Evolutionary conservation across 2,888 invertebrate species (phyloP).

Genomic region (Brachypterus glaber): DNA sequence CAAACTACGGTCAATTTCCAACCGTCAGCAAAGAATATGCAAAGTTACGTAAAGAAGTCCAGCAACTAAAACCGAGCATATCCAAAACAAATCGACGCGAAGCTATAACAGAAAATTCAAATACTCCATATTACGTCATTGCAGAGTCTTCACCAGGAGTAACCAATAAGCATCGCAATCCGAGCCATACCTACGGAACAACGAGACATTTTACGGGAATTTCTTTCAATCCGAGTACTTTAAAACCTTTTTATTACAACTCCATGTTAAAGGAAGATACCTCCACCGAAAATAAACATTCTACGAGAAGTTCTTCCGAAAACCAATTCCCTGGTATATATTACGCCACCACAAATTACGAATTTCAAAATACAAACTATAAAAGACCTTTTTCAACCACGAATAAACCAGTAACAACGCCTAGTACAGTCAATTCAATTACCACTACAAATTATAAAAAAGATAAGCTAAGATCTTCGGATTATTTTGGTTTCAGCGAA

Average conservation of each 20-base stretch:
- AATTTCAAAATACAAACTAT: slow-evolving; percentile 22
- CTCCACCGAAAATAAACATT: slow-evolving; percentile 16
- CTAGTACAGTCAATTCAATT: slow-evolving; percentile 6
- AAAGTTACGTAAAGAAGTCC: slow-evolving; percentile 43
- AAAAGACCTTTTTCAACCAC: slow-evolving; percentile 21
- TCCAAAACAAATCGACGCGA: too few relatives aligned
- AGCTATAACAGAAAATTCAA: slow-evolving; percentile 12
- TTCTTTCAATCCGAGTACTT: slow-evolving; percentile 25
- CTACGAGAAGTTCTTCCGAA: slow-evolving; percentile 18
- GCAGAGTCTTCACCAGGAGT: slow-evolving; percentile 26
- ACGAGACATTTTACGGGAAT: slow-evolving; percentile 29
- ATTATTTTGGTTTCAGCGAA: slow-evolving; percentile 20
- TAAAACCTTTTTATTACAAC: slow-evolving; percentile 23
- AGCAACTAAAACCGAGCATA: slow-evolving; percentile 13
- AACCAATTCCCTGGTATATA: slow-evolving; percentile 18
- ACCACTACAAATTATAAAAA: slow-evolving; percentile 10
- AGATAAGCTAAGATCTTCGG: slow-evolving; percentile 16
- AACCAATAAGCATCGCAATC: slow-evolving; percentile 24
- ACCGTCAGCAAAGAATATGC: slow-evolving; percentile 47
- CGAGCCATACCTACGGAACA: slow-evolving; percentile 30
- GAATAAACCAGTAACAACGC: slow-evolving; percentile 13
- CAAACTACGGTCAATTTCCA: slow-evolving; percentile 44
- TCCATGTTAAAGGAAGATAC: slow-evolving; percentile 11
- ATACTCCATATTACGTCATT: slow-evolving; percentile 30
- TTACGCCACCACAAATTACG: slow-evolving; percentile 23